A percentile compares a stretch with the other conserved stretches of the same genome.
These are phyloP conservation scores for Rachycentron canadum DNA, from an alignment of 2,797 vertebrate genomes.

Conservation along the genomic window DNA sequence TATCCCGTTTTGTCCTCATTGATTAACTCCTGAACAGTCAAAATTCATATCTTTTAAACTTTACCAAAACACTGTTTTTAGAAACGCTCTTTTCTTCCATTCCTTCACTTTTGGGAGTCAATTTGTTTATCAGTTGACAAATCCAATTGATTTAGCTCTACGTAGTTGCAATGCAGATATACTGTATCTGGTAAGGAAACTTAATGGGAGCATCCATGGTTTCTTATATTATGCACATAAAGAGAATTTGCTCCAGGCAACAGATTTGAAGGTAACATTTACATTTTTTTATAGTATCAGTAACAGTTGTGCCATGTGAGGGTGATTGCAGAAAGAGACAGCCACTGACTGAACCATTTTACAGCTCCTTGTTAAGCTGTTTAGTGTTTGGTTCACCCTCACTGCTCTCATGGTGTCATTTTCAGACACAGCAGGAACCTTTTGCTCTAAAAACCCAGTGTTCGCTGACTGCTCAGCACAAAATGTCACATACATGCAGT, in stretches of 20 bases:
- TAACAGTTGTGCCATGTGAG: not conserved
- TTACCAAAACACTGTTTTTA: not conserved
- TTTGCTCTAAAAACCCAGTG: too few relatives aligned
- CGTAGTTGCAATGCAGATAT: not conserved
- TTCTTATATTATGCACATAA: too few relatives aligned
- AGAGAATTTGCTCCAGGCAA: too few relatives aligned
- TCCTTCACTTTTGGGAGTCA: not conserved
- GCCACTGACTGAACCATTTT: too few relatives aligned
- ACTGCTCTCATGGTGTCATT: not conserved
- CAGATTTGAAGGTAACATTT: too few relatives aligned
- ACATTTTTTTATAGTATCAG: too few relatives aligned
- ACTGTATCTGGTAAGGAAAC: not conserved
- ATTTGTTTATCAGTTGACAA: not conserved
- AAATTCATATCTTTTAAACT: not conserved
- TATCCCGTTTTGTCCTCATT: slow-evolving; percentile 23
- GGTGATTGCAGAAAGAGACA: not conserved
- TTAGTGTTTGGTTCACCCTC: too few relatives aligned
- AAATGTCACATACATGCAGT: too few relatives aligned
- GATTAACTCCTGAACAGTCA: slow-evolving; percentile 14
- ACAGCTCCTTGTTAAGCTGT: too few relatives aligned
- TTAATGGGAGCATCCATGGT: not conserved
- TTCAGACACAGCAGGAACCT: too few relatives aligned
- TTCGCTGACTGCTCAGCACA: too few relatives aligned
- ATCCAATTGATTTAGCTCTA: not conserved
- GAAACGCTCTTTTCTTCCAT: not conserved